A percentile compares a stretch with the other conserved stretches of the same genome.
Evolutionary conservation across 2,113 vertebrate genomes (phyloP).

Genomic region (Machaerirhynchus nigripectus): DNA sequence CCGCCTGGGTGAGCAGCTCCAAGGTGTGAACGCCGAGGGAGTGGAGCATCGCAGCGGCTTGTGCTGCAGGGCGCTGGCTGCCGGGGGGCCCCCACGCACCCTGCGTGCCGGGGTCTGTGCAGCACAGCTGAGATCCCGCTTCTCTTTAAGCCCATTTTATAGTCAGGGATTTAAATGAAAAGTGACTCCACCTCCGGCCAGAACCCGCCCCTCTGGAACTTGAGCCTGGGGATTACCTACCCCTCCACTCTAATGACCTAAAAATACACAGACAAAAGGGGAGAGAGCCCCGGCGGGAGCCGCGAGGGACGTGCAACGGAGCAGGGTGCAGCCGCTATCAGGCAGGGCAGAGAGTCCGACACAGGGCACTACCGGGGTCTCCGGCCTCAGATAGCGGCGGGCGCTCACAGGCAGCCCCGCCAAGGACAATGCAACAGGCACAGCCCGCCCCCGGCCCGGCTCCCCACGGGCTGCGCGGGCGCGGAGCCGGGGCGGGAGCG

Average conservation of each 20-base stretch:
- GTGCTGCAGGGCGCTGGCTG: constrained; percentile 30
- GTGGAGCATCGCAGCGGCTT: constrained; percentile 81
- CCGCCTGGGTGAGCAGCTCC: constrained; percentile 86
- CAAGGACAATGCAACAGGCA: constrained; percentile 28
- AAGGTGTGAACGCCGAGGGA: constrained; percentile 85
- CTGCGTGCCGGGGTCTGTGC: constrained; percentile 57
- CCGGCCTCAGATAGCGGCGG: background rate
- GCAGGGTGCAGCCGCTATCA: constrained; percentile 39
- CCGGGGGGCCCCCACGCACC: constrained; percentile 44
- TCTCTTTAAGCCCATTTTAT: constrained; percentile 88
- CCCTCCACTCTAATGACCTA: constrained; percentile 71
- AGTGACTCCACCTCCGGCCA: constrained; percentile 90
- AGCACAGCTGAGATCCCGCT: constrained; percentile 78
- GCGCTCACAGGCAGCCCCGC: background rate
- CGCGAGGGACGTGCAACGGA: constrained; percentile 9
- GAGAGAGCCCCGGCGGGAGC: constrained; percentile 45
- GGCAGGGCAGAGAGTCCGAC: background rate
- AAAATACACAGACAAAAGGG: constrained; percentile 71
- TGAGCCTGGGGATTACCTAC: constrained; percentile 90
- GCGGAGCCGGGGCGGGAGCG: background rate
- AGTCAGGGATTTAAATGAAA: constrained; percentile 88
- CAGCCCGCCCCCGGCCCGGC: background rate
- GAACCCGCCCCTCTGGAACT: constrained; percentile 92
- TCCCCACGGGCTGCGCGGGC: background rate
- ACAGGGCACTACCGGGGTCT: constrained; percentile 5